Evolutionary conservation across 2,888 invertebrate species (phyloP).

Genomic region (Tetramorium bicarinatum): DNA sequence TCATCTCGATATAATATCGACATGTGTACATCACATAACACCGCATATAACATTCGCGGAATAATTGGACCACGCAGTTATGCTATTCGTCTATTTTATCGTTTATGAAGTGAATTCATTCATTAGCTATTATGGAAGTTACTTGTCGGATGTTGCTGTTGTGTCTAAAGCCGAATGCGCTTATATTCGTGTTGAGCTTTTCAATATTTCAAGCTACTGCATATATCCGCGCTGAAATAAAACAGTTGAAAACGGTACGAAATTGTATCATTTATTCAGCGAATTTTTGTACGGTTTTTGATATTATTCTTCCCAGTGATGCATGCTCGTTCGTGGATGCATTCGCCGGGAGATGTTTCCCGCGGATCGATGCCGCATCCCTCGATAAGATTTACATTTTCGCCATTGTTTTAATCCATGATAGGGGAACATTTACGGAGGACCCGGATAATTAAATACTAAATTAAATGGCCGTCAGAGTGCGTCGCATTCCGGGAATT

Average conservation of each 20-base stretch:
- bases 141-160: constrained; percentile 4
- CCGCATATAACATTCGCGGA: neutral
- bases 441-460: neutral
- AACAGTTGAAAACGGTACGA: neutral
- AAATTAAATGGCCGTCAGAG: neutral
- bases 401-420: neutral
- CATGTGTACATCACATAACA: neutral
- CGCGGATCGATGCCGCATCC: neutral
- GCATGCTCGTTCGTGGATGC: neutral
- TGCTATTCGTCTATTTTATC: neutral
- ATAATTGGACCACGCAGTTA: neutral
- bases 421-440: neutral
- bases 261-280: constrained; percentile 40
- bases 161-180: constrained; percentile 11
- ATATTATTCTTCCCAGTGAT: constrained; percentile 7
- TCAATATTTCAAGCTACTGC: constrained; percentile 41
- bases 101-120: constrained; percentile 21
- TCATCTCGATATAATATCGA: constrained; percentile 5
- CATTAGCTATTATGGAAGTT: constrained; percentile 4
- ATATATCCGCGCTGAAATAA: constrained; percentile 22
- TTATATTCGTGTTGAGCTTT: constrained; percentile 7
- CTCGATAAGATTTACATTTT: neutral
- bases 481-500: neutral
- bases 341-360: neutral
- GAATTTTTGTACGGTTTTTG: constrained; percentile 29